Evolutionary conservation across 2,888 invertebrate species (phyloP).

Genomic region (Morpho achilles): DNA sequence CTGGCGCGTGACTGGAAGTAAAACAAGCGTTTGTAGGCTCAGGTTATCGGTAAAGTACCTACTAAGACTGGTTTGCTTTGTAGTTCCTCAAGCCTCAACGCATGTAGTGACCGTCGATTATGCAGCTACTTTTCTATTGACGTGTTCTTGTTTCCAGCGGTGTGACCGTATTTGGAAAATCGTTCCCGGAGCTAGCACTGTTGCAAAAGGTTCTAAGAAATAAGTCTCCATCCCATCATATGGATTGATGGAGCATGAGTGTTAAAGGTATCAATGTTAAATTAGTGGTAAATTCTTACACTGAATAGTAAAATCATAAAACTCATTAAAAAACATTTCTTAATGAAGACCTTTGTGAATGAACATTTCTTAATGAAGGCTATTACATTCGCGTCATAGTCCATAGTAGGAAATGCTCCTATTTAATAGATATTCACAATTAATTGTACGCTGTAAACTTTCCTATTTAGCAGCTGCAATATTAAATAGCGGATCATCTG

Average conservation of each 20-base stretch:
- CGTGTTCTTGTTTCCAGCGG: constrained; percentile 30
- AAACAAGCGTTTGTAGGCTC: constrained; percentile 34
- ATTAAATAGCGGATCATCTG: too few relatives aligned
- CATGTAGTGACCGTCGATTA: constrained; percentile 49
- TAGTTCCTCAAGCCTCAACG: constrained; percentile 35
- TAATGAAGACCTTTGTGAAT: too few relatives aligned
- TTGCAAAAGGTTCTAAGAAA: constrained; percentile 26
- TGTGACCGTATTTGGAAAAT: constrained; percentile 25
- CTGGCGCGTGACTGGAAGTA: constrained; percentile 50
- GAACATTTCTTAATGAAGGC: too few relatives aligned
- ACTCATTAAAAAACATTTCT: too few relatives aligned
- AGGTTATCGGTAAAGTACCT: constrained; percentile 42
- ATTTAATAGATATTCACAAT: too few relatives aligned
- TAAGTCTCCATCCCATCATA: constrained; percentile 41
- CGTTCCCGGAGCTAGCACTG: constrained; percentile 23
- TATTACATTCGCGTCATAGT: too few relatives aligned
- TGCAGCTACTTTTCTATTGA: constrained; percentile 37
- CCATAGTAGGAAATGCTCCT: too few relatives aligned
- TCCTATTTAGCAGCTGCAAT: too few relatives aligned
- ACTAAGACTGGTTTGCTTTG: constrained; percentile 57
- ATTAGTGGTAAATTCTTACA: constrained; percentile 37
- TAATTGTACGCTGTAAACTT: too few relatives aligned
- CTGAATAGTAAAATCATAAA: too few relatives aligned
- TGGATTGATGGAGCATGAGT: constrained; percentile 33
- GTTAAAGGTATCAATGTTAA: constrained; percentile 22